Evolutionary conservation across 2,888 invertebrate species (phyloP).

Genomic region (Aricia artaxerxes): DNA sequence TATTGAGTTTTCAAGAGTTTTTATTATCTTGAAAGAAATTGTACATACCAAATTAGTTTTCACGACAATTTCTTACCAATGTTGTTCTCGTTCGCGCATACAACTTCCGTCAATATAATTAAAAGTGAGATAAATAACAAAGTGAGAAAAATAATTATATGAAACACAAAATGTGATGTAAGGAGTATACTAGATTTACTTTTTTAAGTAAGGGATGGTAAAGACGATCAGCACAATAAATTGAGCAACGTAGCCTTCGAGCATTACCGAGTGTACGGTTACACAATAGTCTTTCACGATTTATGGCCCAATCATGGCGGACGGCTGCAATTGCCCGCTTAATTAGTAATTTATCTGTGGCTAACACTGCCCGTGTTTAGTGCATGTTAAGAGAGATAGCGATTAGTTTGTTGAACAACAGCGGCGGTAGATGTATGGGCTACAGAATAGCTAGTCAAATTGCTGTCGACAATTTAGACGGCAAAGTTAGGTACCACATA

Average conservation of each 20-base stretch:
- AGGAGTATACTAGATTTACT: not conserved
- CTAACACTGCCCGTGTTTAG: not conserved
- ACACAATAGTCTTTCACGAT: constrained; percentile 18
- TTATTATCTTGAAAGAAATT: not conserved
- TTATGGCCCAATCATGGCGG: constrained; percentile 7
- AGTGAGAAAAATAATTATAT: no score
- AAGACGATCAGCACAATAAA: not conserved
- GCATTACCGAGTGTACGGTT: not conserved
- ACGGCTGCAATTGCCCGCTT: constrained; percentile 23
- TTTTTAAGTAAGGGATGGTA: not conserved
- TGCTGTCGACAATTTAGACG: not conserved
- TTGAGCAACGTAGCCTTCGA: not conserved
- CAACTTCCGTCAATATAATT: no score
- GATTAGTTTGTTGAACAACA: not conserved
- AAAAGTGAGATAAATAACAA: no score
- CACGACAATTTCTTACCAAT: not conserved
- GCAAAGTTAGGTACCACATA: no score
- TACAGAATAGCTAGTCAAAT: not conserved
- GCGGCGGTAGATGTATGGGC: not conserved
- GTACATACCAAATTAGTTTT: not conserved
- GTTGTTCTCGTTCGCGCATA: not conserved
- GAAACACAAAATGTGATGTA: not conserved
- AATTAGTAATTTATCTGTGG: constrained; percentile 16
- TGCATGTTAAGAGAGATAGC: constrained; percentile 7
- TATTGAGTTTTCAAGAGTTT: not conserved